phyloP scores from a whole-genome alignment of 2,113 vertebrate genomes.

The Mesitornis unicolor region DNA sequence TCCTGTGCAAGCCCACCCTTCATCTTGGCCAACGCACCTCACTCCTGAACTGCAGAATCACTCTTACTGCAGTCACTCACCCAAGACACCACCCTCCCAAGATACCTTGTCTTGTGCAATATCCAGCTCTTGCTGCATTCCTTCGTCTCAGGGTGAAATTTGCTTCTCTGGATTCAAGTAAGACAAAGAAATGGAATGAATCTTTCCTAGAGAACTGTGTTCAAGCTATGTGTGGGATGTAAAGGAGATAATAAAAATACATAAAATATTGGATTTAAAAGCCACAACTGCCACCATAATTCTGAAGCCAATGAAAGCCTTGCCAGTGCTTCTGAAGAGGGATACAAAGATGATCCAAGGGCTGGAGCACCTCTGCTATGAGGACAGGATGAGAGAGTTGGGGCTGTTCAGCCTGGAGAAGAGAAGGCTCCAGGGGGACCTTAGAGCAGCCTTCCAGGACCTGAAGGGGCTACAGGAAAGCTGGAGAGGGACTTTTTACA shows the following conservation, averaged over 20 bases:
- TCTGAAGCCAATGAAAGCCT: background rate
- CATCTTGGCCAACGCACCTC: slow-evolving; percentile 28
- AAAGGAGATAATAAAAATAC: background rate
- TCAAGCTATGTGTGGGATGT: rapidly evolving
- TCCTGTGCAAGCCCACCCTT: slow-evolving; percentile 34
- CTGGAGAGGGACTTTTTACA: too few species aligned
- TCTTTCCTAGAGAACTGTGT: background rate
- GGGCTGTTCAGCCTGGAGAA: too few species aligned
- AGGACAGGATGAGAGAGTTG: too few species aligned
- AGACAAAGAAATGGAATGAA: background rate
- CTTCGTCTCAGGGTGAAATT: background rate
- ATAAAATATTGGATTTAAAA: background rate
- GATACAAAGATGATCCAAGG: too few species aligned
- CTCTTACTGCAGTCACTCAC: background rate
- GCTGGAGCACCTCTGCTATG: too few species aligned
- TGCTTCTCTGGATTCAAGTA: background rate
- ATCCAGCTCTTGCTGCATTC: background rate
- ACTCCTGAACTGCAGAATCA: slow-evolving; percentile 55
- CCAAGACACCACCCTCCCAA: slow-evolving; percentile 7
- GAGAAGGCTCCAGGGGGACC: too few species aligned
- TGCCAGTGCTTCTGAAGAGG: background rate
- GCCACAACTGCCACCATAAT: background rate
- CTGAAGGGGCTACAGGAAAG: too few species aligned
- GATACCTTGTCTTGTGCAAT: slow-evolving; percentile 2
- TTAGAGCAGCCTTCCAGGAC: too few species aligned